A percentile compares a stretch with the other conserved stretches of the same genome.
These are phyloP conservation scores for Pavo muticus DNA, from an alignment of 2,113 vertebrate species.

Conservation along the genomic window DNA sequence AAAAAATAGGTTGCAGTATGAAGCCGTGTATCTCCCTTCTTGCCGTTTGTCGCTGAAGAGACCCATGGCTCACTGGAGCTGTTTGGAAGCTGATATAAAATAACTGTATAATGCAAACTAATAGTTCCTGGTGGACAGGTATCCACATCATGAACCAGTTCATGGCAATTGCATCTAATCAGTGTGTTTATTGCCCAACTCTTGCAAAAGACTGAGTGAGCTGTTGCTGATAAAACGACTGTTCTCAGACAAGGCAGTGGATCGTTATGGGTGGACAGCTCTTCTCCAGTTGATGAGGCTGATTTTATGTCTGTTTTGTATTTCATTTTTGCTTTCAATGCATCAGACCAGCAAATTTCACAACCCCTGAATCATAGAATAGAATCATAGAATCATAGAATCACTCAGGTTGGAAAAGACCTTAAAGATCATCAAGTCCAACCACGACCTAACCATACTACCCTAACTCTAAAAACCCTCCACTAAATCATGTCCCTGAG, in stretches of 20 bases:
- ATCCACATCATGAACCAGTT: not conserved
- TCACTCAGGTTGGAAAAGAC: too few relatives aligned
- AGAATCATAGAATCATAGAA: too few relatives aligned
- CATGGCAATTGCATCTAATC: not conserved
- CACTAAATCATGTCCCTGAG: too few relatives aligned
- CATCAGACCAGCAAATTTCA: not conserved
- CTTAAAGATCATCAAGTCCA: too few relatives aligned
- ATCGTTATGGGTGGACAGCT: not conserved
- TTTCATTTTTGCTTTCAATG: not conserved
- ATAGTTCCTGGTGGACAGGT: not conserved
- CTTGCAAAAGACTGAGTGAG: not conserved
- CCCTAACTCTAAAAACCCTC: too few relatives aligned
- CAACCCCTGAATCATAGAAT: not conserved
- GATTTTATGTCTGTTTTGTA: not conserved
- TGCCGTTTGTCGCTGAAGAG: not conserved
- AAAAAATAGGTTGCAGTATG: not conserved
- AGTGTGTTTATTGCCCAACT: not conserved
- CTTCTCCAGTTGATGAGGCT: rapidly evolving
- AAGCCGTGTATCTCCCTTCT: not conserved
- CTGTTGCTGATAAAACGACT: not conserved
- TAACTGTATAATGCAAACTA: not conserved
- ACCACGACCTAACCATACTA: too few relatives aligned
- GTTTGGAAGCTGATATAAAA: not conserved
- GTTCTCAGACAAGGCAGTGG: not conserved
- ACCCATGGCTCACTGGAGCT: not conserved